Conservation (phyloP, 1,140 invertebrate species). For the Drosophila simulans region DNA sequence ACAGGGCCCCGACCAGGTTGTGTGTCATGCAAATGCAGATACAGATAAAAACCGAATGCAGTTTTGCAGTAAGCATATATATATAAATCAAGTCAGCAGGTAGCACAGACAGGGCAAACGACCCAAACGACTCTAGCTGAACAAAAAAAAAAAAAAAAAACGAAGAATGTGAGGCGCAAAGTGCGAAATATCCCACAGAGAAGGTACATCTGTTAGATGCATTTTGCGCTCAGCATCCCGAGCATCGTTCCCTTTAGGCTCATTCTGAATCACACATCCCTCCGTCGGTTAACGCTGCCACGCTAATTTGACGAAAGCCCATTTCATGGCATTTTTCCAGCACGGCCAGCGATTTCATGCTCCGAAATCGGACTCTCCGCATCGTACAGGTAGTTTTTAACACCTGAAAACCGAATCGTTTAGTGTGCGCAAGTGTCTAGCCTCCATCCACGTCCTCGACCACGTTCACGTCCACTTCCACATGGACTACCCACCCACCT, state of each 20-base stretch:
- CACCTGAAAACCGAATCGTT: slow-evolving; percentile 59
- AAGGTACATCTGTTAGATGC: slow-evolving; percentile 44
- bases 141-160: not conserved
- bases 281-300: slow-evolving; percentile 76
- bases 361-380: slow-evolving; percentile 22
- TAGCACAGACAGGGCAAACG: slow-evolving; percentile 19
- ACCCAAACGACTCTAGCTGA: slow-evolving; percentile 13
- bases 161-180: slow-evolving; percentile 48
- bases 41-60: slow-evolving; percentile 56
- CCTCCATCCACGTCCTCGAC: slow-evolving; percentile 2
- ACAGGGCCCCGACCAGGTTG: slow-evolving; percentile 55
- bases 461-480: not conserved
- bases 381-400: slow-evolving; percentile 78
- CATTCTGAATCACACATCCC: slow-evolving; percentile 4
- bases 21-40: slow-evolving; percentile 63
- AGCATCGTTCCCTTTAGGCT: slow-evolving; percentile 22
- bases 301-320: slow-evolving; percentile 81
- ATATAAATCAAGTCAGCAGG: slow-evolving; percentile 57
- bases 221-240: slow-evolving; percentile 8
- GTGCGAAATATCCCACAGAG: slow-evolving; percentile 81
- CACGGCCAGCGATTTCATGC: slow-evolving; percentile 64
- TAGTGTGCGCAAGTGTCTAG: slow-evolving; percentile 44
- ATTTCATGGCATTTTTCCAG: slow-evolving; percentile 79
- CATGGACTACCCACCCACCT: slow-evolving; percentile 12
- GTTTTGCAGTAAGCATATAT: slow-evolving; percentile 41